These are phyloP conservation scores for Dusona sp. DNA, from an alignment of 2,888 invertebrate species.

Conservation along the genomic window DNA sequence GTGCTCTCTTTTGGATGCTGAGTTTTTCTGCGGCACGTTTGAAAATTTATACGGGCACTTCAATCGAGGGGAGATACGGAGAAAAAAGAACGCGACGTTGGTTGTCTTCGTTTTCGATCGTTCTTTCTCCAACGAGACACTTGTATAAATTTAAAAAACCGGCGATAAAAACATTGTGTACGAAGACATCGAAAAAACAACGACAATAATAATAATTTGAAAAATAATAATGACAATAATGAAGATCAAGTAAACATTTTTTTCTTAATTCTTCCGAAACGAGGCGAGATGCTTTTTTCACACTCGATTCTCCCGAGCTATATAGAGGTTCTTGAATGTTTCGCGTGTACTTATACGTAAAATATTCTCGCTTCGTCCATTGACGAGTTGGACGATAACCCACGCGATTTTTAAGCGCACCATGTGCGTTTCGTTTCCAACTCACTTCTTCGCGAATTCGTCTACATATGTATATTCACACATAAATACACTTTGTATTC, in stretches of 20 bases:
- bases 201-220: neutral
- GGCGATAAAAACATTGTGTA: neutral
- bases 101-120: neutral
- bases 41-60: neutral
- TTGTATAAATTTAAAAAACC: neutral
- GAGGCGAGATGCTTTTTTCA: constrained; percentile 35
- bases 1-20: neutral
- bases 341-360: constrained; percentile 35
- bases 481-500: neutral
- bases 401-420: constrained; percentile 64
- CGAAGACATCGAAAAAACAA: neutral
- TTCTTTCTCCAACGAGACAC: neutral
- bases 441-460: constrained; percentile 11
- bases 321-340: constrained; percentile 39
- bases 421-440: constrained; percentile 28
- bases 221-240: neutral
- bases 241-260: neutral
- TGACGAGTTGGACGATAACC: constrained; percentile 62
- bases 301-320: constrained; percentile 18
- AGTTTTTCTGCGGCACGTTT: neutral
- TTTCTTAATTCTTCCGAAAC: constrained; percentile 6
- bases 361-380: constrained; percentile 53
- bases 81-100: neutral
- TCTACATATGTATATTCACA: neutral
- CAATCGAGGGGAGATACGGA: neutral